Percentiles rank a stretch among this genome's conserved stretches.
Evolutionary conservation across 1,140 invertebrate genomes (phyloP).

Genomic region (Cydia pomonella): DNA sequence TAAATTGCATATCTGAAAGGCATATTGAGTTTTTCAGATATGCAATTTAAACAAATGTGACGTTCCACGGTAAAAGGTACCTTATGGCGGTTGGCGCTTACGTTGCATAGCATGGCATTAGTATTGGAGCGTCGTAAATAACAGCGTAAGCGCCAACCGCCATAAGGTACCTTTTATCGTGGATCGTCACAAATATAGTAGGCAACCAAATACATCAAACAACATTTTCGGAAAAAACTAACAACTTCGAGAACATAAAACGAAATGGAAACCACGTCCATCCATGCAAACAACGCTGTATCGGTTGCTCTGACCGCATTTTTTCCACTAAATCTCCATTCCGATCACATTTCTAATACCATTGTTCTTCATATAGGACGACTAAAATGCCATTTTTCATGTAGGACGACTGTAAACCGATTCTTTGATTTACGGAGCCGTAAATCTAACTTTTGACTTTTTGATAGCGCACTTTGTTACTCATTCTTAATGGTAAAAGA

Average conservation of each 20-base stretch:
- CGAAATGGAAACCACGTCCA: neutral
- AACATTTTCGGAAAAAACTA: neutral
- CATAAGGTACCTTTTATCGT: too few relatives aligned
- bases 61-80: too few relatives aligned
- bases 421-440: conserved; percentile 16
- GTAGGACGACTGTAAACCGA: conserved; percentile 18
- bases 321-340: neutral
- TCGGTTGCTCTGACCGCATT: neutral
- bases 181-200: too few relatives aligned
- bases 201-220: too few relatives aligned
- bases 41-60: too few relatives aligned
- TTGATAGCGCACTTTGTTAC: neutral
- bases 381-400: neutral
- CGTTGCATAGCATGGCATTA: too few relatives aligned
- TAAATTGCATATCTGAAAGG: too few relatives aligned
- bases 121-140: too few relatives aligned
- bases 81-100: too few relatives aligned
- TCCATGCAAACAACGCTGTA: neutral
- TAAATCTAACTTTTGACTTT: conserved; percentile 18
- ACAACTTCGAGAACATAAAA: neutral
- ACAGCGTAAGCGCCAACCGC: too few relatives aligned
- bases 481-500: neutral
- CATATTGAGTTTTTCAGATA: too few relatives aligned
- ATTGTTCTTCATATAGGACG: conserved; percentile 13
- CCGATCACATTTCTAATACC: conserved; percentile 2